A percentile compares a stretch with the other conserved stretches of the same genome.
Conservation (phyloP, 1,140 invertebrate species). For the Temnothorax longispinosus region DNA sequence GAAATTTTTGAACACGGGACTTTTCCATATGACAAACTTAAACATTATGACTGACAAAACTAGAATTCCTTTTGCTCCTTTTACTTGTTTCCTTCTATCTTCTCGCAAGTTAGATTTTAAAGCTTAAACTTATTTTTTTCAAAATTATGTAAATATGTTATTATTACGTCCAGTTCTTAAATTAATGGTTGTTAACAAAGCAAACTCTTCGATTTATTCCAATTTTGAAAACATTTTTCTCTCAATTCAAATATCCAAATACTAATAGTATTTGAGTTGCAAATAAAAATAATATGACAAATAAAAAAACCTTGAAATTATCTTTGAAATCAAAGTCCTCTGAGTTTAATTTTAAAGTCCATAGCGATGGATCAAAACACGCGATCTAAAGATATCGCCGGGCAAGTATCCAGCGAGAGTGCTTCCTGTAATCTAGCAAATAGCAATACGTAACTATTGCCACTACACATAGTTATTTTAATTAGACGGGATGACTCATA, state of each 20-base stretch:
- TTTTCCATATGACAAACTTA: not conserved
- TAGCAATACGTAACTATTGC: not conserved
- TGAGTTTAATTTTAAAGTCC: not conserved
- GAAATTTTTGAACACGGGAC: not conserved
- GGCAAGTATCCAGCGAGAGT: not conserved
- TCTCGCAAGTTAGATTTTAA: not conserved
- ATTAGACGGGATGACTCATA: conserved; percentile 48
- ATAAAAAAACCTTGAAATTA: not conserved
- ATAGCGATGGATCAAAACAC: not conserved
- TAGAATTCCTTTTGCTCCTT: not conserved
- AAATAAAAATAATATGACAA: not conserved
- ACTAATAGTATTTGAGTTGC: not conserved
- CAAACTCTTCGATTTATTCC: not conserved
- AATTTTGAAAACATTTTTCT: not conserved
- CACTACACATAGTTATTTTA: not conserved
- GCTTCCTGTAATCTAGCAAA: conserved; percentile 3
- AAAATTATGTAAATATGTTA: not conserved
- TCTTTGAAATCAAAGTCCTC: not conserved
- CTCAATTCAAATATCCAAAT: not conserved
- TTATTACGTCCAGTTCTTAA: not conserved
- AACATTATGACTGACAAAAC: not conserved
- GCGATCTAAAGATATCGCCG: not conserved
- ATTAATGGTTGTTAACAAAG: not conserved
- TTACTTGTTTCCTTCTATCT: not conserved
- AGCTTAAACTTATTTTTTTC: not conserved